A percentile compares a stretch with the other conserved stretches of the same genome.
phyloP scores from a whole-genome alignment of 2,888 invertebrate species.

The Unio pictorum region DNA sequence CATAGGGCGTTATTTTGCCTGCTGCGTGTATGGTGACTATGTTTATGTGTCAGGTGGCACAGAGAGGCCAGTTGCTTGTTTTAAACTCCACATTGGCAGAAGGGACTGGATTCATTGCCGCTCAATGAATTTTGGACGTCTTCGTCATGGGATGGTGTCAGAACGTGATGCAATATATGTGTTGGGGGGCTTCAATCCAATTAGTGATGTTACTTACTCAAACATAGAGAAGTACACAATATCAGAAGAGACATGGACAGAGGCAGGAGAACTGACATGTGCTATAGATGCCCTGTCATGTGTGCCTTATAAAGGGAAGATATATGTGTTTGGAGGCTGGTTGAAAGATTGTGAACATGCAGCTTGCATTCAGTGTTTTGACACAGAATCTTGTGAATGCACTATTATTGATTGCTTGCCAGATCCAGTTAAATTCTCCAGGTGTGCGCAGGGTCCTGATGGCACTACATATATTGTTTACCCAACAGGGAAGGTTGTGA shows the following conservation, averaged over 20 bases:
- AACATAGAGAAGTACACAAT: slow-evolving; percentile 37
- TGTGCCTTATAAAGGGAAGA: slow-evolving; percentile 31
- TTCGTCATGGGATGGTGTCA: slow-evolving; percentile 35
- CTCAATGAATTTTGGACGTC: slow-evolving; percentile 37
- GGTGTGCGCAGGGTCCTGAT: slow-evolving; percentile 29
- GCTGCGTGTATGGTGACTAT: slow-evolving; percentile 37
- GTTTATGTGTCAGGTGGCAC: slow-evolving; percentile 39
- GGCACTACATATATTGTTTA: slow-evolving; percentile 38
- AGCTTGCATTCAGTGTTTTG: slow-evolving; percentile 35
- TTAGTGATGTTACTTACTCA: slow-evolving; percentile 34
- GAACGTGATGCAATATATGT: slow-evolving; percentile 33
- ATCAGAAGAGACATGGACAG: slow-evolving; percentile 39
- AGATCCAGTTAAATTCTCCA: slow-evolving; percentile 36
- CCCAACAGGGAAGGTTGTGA: slow-evolving; percentile 40
- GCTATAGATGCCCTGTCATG: slow-evolving; percentile 38
- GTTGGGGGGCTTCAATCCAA: slow-evolving; percentile 37
- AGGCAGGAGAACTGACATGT: slow-evolving; percentile 33
- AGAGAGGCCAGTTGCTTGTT: slow-evolving; percentile 34
- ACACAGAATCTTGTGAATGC: slow-evolving; percentile 28
- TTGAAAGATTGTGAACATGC: slow-evolving; percentile 37
- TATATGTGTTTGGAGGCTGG: slow-evolving; percentile 40
- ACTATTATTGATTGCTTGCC: slow-evolving; percentile 35
- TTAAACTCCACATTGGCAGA: slow-evolving; percentile 32
- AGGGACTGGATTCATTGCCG: slow-evolving; percentile 40
- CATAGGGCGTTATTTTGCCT: slow-evolving; percentile 37